Conservation (phyloP, 2,888 invertebrate genomes). For the Aphodius granarius region DNA sequence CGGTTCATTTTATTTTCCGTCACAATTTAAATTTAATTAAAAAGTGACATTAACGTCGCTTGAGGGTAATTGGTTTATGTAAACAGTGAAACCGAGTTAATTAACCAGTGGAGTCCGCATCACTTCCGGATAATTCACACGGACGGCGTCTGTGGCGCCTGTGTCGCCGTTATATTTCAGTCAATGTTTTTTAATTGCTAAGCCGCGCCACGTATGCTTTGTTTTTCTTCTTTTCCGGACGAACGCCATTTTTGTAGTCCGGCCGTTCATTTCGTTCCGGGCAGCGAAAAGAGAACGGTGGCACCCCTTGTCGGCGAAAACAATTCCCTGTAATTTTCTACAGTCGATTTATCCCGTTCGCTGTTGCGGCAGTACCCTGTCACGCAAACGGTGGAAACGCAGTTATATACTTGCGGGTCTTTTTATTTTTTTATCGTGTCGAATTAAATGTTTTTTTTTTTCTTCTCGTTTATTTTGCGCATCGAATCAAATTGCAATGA, state of each 20-base stretch:
- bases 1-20: not conserved
- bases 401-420: not conserved
- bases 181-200: not conserved
- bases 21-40: slow-evolving; percentile 8
- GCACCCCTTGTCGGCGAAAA: not conserved
- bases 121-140: not conserved
- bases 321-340: not conserved
- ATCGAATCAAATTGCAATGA: not conserved
- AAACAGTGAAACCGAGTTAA: slow-evolving; percentile 10
- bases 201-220: not conserved
- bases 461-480: not conserved
- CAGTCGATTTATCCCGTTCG: not conserved
- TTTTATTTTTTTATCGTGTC: not conserved
- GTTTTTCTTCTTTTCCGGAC: not conserved
- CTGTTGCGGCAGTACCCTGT: not conserved
- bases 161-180: not conserved
- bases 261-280: not conserved
- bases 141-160: not conserved
- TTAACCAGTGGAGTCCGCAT: not conserved
- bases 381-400: not conserved
- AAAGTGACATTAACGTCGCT: slow-evolving; percentile 7
- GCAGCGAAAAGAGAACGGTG: too few relatives aligned
- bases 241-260: not conserved
- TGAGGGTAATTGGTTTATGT: slow-evolving; percentile 13
- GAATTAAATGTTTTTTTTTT: not conserved